These are phyloP conservation scores for Zapus hudsonius DNA, from an alignment of 2,113 vertebrate genomes.

Conservation along the genomic window DNA sequence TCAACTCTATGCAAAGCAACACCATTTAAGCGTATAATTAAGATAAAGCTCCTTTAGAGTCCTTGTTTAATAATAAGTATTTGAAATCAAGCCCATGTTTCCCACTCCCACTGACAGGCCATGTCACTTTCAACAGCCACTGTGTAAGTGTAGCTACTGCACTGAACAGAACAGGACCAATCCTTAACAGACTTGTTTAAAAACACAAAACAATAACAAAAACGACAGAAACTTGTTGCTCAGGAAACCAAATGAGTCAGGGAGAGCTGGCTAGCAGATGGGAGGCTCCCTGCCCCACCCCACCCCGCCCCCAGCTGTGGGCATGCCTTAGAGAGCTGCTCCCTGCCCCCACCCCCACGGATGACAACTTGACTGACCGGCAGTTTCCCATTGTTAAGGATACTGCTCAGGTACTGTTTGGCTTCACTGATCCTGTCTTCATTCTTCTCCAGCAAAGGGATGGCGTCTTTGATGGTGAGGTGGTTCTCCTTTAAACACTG, in stretches of 20 bases:
- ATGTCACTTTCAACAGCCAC: not conserved
- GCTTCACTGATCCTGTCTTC: constrained; percentile 90
- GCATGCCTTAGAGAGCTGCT: not conserved
- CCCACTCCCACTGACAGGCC: not conserved
- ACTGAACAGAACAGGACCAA: not conserved
- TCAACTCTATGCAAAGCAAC: constrained; percentile 12
- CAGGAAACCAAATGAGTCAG: not conserved
- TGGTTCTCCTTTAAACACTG: constrained; percentile 93
- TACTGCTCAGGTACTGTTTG: constrained; percentile 89
- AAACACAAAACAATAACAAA: too few species aligned
- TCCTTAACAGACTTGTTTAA: not conserved
- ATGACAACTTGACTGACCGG: constrained; percentile 90
- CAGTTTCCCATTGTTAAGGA: constrained; percentile 92
- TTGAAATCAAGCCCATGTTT: not conserved
- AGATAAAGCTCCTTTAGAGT: not conserved
- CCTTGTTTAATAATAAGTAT: not conserved
- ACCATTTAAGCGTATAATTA: not conserved
- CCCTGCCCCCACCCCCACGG: too few species aligned
- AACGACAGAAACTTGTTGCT: not conserved
- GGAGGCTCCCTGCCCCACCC: too few species aligned
- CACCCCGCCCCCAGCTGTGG: too few species aligned
- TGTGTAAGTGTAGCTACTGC: not conserved
- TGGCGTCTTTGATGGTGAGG: constrained; percentile 88
- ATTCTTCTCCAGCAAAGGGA: constrained; percentile 90
- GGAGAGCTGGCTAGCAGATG: not conserved